phyloP scores from a whole-genome alignment of 1,140 invertebrate species.

The Ceratina australensis region DNA sequence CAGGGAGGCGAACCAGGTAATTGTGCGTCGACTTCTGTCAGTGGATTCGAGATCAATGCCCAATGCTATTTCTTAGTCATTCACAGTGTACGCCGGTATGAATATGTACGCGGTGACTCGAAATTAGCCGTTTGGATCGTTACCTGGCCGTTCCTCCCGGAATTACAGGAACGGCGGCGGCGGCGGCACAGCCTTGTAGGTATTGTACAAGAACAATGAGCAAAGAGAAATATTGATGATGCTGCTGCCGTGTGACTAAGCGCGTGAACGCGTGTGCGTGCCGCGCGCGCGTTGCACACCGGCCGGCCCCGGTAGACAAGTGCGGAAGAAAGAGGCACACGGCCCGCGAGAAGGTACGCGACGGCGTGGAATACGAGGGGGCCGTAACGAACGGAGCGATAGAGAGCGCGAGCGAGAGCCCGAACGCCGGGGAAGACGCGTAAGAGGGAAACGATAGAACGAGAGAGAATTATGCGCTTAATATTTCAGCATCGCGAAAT shows the following conservation, averaged over 20 bases:
- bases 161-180: slow-evolving; percentile 61
- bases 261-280: slow-evolving; percentile 55
- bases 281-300: too few relatives aligned
- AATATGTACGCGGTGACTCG: slow-evolving; percentile 37
- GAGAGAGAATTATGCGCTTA: slow-evolving; percentile 72
- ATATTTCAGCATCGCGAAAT: slow-evolving; percentile 78
- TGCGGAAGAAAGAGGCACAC: slow-evolving; percentile 26
- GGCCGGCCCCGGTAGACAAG: too few relatives aligned
- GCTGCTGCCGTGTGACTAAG: slow-evolving; percentile 64
- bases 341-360: slow-evolving; percentile 46
- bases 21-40: too few relatives aligned
- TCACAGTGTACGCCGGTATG: slow-evolving; percentile 1
- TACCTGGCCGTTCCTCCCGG: slow-evolving; percentile 54
- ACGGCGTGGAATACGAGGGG: slow-evolving; percentile 45
- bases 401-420: slow-evolving; percentile 5
- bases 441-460: slow-evolving; percentile 13
- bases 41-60: too few relatives aligned
- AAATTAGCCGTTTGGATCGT: slow-evolving; percentile 66
- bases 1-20: too few relatives aligned
- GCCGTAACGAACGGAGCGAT: slow-evolving; percentile 29
- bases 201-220: slow-evolving; percentile 78
- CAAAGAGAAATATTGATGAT: slow-evolving; percentile 79
- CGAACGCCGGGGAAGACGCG: slow-evolving; percentile 40
- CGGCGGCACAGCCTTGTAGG: slow-evolving; percentile 55
- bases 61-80: not conserved